A percentile compares a stretch with the other conserved stretches of the same genome.
Conservation (phyloP, 2,888 invertebrate genomes). For the Dermolepida albohirtum region DNA sequence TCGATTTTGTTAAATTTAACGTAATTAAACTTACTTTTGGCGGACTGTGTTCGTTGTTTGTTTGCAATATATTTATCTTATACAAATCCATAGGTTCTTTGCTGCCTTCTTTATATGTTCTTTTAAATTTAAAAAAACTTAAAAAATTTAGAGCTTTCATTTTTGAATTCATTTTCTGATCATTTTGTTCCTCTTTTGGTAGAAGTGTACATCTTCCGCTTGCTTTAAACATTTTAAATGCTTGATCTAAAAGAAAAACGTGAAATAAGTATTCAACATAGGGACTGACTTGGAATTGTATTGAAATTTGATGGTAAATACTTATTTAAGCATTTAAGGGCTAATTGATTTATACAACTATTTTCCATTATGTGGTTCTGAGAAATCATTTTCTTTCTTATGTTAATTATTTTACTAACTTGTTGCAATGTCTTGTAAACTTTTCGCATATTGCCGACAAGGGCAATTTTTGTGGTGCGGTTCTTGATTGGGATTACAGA, state of each 20-base stretch:
- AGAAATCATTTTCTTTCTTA: neutral
- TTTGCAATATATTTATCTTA: conserved; percentile 53
- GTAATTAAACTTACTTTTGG: conserved; percentile 48
- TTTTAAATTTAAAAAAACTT: conserved; percentile 39
- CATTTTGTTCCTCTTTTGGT: conserved; percentile 16
- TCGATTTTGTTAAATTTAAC: neutral
- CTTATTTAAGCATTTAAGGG: too few species aligned
- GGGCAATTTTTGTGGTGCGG: conserved; percentile 33
- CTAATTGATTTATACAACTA: too few species aligned
- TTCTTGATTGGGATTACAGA: neutral
- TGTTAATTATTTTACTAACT: neutral
- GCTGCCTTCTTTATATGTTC: conserved; percentile 29
- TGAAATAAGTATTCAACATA: neutral
- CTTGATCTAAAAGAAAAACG: conserved; percentile 1
- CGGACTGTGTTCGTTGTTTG: conserved; percentile 46
- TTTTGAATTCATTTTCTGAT: conserved; percentile 20
- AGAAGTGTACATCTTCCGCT: conserved; percentile 3
- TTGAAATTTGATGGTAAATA: too few species aligned
- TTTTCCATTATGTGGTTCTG: neutral
- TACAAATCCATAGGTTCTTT: conserved; percentile 51
- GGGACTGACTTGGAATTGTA: too few species aligned
- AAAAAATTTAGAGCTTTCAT: conserved; percentile 32
- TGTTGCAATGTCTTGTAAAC: conserved; percentile 15
- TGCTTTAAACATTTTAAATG: conserved; percentile 15
- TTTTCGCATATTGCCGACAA: conserved; percentile 27